Percentiles rank a stretch among this genome's conserved stretches.
phyloP scores from a whole-genome alignment of 2,888 invertebrate species.

The Tetragonula carbonaria region DNA sequence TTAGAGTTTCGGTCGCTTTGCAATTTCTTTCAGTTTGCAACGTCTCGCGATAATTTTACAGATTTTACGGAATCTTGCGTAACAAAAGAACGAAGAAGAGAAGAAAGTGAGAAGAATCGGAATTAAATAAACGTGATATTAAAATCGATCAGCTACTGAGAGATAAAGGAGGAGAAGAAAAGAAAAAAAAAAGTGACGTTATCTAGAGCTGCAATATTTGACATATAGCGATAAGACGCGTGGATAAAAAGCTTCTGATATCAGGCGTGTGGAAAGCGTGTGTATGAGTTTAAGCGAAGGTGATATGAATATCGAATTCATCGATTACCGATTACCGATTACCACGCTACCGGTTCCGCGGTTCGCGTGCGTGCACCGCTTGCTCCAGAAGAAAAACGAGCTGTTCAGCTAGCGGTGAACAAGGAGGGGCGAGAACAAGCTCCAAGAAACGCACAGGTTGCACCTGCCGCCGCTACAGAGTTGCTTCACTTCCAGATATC shows the following conservation, averaged over 20 bases:
- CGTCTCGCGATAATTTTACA: background rate
- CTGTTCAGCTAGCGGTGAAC: conserved; percentile 35
- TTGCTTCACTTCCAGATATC: conserved; percentile 42
- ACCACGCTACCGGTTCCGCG: conserved; percentile 63
- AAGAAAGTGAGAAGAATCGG: too few relatives aligned
- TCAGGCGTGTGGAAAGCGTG: conserved; percentile 45
- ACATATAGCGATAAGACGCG: conserved; percentile 48
- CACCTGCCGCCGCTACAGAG: conserved; percentile 60
- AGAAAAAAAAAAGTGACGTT: conserved; percentile 3
- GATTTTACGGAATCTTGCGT: background rate
- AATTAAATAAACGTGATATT: background rate
- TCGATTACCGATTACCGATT: conserved; percentile 66
- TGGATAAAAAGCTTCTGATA: conserved; percentile 44
- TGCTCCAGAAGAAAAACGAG: conserved; percentile 60
- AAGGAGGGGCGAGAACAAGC: conserved; percentile 48
- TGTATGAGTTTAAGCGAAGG: conserved; percentile 31
- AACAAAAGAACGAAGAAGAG: background rate
- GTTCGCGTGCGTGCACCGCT: conserved; percentile 45
- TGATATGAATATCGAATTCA: conserved; percentile 64
- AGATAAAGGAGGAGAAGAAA: background rate
- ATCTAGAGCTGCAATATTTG: conserved; percentile 36
- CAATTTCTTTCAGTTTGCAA: too few relatives aligned
- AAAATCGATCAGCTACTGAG: background rate
- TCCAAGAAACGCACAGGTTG: conserved; percentile 56
- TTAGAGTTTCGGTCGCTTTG: too few relatives aligned